Evolutionary conservation across 2,888 invertebrate genomes (phyloP).

Genomic region (Oligia strigilis): DNA sequence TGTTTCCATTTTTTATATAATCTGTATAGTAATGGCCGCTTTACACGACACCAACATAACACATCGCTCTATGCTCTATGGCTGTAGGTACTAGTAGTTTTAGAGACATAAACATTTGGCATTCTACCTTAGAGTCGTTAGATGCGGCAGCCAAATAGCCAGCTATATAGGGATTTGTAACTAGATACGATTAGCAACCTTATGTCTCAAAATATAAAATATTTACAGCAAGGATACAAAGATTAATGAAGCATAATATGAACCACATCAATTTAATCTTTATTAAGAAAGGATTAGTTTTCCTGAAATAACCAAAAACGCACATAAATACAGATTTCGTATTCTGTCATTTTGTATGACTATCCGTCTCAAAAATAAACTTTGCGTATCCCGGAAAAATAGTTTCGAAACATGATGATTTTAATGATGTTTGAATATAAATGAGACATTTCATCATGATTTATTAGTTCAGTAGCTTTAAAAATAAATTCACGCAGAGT

Average conservation of each 20-base stretch:
- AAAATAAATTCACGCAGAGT: constrained; percentile 31
- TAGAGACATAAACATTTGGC: background rate
- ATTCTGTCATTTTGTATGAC: background rate
- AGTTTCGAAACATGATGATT: constrained; percentile 8
- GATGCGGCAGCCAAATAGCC: background rate
- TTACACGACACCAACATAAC: constrained; percentile 5
- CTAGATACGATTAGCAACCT: background rate
- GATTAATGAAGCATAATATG: background rate
- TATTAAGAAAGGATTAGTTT: background rate
- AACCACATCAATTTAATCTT: background rate
- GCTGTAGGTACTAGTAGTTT: background rate
- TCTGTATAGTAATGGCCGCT: constrained; percentile 10
- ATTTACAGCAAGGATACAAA: background rate
- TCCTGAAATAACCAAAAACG: background rate
- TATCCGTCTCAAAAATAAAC: constrained; percentile 15
- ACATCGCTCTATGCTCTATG: constrained; percentile 11
- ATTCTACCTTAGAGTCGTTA: background rate
- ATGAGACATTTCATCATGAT: constrained; percentile 35
- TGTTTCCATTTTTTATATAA: constrained; percentile 24
- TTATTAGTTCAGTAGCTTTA: constrained; percentile 39
- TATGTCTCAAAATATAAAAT: background rate
- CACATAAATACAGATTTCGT: background rate
- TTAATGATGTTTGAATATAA: constrained; percentile 40
- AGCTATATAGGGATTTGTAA: background rate
- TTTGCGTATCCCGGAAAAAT: constrained; percentile 7